Evolutionary conservation across 2,797 vertebrate species (phyloP).

Genomic region (Holocentrus rufus): DNA sequence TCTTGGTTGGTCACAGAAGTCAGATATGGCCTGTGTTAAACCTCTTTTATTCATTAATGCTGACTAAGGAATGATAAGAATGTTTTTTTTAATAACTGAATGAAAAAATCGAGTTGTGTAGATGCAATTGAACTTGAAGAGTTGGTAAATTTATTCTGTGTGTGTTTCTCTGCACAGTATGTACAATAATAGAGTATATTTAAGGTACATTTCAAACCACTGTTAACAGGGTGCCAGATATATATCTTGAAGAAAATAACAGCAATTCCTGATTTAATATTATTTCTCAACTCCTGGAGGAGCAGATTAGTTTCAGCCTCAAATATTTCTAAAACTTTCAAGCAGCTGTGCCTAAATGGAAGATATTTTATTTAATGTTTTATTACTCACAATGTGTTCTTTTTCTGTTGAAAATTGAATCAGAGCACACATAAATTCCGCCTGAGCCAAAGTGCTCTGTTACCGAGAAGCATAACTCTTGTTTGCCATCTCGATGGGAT

Average conservation of each 20-base stretch:
- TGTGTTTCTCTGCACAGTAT: constrained; percentile 4
- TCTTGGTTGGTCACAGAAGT: constrained; percentile 15
- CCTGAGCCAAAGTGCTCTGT: constrained; percentile 28
- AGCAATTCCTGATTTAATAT: constrained; percentile 7
- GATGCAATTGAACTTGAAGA: background rate
- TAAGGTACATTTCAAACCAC: background rate
- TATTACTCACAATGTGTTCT: constrained; percentile 33
- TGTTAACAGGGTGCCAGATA: constrained; percentile 1
- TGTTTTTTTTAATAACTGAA: background rate
- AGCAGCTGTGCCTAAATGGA: constrained; percentile 29
- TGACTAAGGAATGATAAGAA: constrained; percentile 7
- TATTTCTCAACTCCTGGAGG: constrained; percentile 2
- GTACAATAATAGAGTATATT: background rate
- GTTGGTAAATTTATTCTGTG: background rate
- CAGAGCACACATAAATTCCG: constrained; percentile 34
- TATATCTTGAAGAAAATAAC: constrained; percentile 15
- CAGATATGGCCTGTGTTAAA: constrained; percentile 13
- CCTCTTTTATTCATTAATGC: background rate
- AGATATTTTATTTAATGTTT: constrained; percentile 37
- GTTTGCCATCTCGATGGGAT: constrained; percentile 46
- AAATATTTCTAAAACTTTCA: constrained; percentile 20
- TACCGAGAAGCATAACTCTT: constrained; percentile 47
- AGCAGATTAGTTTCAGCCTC: constrained; percentile 27
- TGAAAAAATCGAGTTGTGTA: background rate
- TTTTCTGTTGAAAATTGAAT: constrained; percentile 44